Percentiles rank a stretch among this genome's conserved stretches.
Evolutionary conservation across 2,797 vertebrate genomes (phyloP).

Genomic region (Coregonus ussuriensis): DNA sequence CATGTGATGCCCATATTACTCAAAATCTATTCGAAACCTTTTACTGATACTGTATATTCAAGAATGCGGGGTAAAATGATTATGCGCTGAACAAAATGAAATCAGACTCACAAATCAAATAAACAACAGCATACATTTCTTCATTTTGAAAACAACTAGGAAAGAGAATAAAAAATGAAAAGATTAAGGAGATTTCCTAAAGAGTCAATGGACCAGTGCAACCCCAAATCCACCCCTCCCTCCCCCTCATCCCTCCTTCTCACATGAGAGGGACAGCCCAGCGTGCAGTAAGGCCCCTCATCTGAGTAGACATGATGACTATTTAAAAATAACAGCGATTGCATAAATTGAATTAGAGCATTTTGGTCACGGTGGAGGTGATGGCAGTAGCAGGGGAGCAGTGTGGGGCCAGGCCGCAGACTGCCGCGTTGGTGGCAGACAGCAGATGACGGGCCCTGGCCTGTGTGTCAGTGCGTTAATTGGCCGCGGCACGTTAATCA

Average conservation of each 20-base stretch:
- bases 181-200: conserved; percentile 34
- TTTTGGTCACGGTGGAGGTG: conserved; percentile 92
- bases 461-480: conserved; percentile 92
- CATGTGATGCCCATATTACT: background rate
- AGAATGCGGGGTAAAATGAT: background rate
- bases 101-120: background rate
- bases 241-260: conserved; percentile 46
- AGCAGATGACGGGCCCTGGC: conserved; percentile 96
- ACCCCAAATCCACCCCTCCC: conserved; percentile 29
- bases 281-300: conserved; percentile 76
- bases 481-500: conserved; percentile 87
- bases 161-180: conserved; percentile 51
- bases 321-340: conserved; percentile 99
- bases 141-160: conserved; percentile 8
- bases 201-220: conserved; percentile 18
- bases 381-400: conserved; percentile 72
- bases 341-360: conserved; percentile 99
- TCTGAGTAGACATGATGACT: conserved; percentile 91
- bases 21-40: background rate
- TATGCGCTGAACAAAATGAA: conserved; percentile 19
- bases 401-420: conserved; percentile 82
- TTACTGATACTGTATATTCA: background rate
- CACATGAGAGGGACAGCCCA: conserved; percentile 71
- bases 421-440: conserved; percentile 85
- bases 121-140: conserved; percentile 20